These are phyloP conservation scores for Drosophila leonis DNA, from an alignment of 2,888 invertebrate genomes.

Conservation along the genomic window DNA sequence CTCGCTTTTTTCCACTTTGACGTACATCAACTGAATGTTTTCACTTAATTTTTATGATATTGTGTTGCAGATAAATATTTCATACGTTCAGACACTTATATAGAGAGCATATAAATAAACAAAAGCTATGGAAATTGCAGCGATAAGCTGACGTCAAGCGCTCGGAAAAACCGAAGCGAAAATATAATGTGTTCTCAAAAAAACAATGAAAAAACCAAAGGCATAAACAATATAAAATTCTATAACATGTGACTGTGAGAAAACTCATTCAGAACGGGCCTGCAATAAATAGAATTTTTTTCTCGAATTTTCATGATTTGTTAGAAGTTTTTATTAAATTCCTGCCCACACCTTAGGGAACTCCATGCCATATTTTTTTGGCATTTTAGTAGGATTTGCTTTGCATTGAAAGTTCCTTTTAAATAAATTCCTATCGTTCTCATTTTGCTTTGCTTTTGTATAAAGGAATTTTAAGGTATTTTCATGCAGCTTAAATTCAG, in stretches of 20 bases:
- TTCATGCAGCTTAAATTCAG: background rate
- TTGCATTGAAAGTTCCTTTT: background rate
- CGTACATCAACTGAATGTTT: slow-evolving; percentile 44
- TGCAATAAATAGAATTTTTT: background rate
- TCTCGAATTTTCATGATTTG: background rate
- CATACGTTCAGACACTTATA: slow-evolving; percentile 1
- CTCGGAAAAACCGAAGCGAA: background rate
- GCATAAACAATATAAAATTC: background rate
- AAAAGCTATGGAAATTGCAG: slow-evolving; percentile 14
- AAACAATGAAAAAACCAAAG: background rate
- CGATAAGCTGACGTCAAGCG: slow-evolving; percentile 29
- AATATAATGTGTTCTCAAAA: slow-evolving; percentile 1
- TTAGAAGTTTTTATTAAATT: background rate
- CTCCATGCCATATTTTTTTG: background rate
- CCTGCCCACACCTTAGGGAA: background rate
- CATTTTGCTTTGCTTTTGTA: too few relatives aligned
- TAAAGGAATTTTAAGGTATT: background rate
- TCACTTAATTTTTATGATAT: slow-evolving; percentile 46
- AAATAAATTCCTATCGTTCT: background rate
- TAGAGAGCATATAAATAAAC: slow-evolving; percentile 5
- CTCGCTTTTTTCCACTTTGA: slow-evolving; percentile 9
- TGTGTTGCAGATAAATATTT: slow-evolving; percentile 27
- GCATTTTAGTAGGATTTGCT: background rate
- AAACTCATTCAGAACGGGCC: background rate
- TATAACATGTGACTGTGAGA: background rate